These are phyloP conservation scores for Zaprionus lineosus DNA, from an alignment of 2,888 invertebrate species.

Conservation along the genomic window DNA sequence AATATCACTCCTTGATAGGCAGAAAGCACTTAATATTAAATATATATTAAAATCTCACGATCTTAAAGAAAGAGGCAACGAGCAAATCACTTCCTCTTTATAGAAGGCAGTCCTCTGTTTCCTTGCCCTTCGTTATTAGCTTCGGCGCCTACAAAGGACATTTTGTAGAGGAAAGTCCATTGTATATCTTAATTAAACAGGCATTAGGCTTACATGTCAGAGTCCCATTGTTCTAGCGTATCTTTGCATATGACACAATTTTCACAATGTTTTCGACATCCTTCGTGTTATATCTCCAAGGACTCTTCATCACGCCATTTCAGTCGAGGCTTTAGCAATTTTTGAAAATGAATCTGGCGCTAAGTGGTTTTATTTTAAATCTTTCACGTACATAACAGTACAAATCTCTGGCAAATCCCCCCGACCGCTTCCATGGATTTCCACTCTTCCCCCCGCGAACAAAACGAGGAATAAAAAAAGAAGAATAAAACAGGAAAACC, in stretches of 20 bases:
- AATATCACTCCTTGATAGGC: no score
- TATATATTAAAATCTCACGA: no score
- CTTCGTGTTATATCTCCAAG: constrained; percentile 29
- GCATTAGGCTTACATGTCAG: no score
- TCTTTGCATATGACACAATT: constrained; percentile 30
- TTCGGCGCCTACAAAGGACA: no score
- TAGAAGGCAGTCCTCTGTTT: no score
- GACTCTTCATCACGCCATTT: constrained; percentile 51
- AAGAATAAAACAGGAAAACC: constrained; percentile 4
- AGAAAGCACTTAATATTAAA: no score
- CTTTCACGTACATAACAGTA: constrained; percentile 79
- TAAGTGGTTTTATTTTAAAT: constrained; percentile 83
- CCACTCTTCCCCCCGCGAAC: neutral
- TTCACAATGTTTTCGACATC: neutral
- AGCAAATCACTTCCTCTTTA: no score
- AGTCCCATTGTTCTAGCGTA: no score
- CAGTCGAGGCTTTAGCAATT: constrained; percentile 63
- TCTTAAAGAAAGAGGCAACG: no score
- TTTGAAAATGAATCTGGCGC: constrained; percentile 62
- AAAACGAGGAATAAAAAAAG: constrained; percentile 20
- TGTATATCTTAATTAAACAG: no score
- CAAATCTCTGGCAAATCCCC: neutral
- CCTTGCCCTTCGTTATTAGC: no score
- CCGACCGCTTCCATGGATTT: neutral
- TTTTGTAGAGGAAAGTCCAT: no score